phyloP scores from a whole-genome alignment of 1,140 invertebrate genomes.

The Luehdorfia chinensis region DNA sequence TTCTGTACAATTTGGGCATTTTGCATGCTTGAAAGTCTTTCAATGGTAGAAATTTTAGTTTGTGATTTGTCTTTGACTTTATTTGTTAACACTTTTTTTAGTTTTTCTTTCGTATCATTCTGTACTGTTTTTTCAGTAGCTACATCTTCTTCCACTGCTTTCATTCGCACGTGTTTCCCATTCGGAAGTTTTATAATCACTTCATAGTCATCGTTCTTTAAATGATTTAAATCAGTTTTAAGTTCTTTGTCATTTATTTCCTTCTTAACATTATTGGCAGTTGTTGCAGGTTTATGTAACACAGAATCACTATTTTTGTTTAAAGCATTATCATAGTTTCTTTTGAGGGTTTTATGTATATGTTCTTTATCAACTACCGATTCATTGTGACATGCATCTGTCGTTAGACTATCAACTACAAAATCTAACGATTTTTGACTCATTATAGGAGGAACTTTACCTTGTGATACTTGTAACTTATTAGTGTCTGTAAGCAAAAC shows the following conservation, averaged over 20 bases:
- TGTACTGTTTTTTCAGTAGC: slow-evolving; percentile 24
- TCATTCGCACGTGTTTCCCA: slow-evolving; percentile 54
- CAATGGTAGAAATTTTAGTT: not conserved
- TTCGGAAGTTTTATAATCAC: slow-evolving; percentile 58
- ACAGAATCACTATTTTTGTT: slow-evolving; percentile 10
- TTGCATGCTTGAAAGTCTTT: slow-evolving; percentile 18
- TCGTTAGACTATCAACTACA: slow-evolving; percentile 59
- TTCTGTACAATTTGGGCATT: slow-evolving; percentile 23
- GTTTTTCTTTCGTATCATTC: slow-evolving; percentile 44
- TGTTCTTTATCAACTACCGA: slow-evolving; percentile 13
- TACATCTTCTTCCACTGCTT: slow-evolving; percentile 39
- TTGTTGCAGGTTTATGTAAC: slow-evolving; percentile 1
- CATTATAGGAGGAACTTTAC: slow-evolving; percentile 57
- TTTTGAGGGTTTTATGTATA: slow-evolving; percentile 21
- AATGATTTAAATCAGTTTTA: slow-evolving; percentile 16
- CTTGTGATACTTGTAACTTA: slow-evolving; percentile 24
- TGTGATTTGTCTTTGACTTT: slow-evolving; percentile 32
- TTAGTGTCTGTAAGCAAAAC: slow-evolving; percentile 21
- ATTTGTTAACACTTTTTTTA: slow-evolving; percentile 46
- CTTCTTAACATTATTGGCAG: slow-evolving; percentile 5
- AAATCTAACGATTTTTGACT: slow-evolving; percentile 61
- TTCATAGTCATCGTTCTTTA: slow-evolving; percentile 39
- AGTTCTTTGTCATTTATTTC: slow-evolving; percentile 18
- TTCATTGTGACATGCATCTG: slow-evolving; percentile 35
- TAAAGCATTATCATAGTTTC: slow-evolving; percentile 18